phyloP scores from a whole-genome alignment of 2,113 vertebrate genomes.

The Lepidothrix coronata region DNA sequence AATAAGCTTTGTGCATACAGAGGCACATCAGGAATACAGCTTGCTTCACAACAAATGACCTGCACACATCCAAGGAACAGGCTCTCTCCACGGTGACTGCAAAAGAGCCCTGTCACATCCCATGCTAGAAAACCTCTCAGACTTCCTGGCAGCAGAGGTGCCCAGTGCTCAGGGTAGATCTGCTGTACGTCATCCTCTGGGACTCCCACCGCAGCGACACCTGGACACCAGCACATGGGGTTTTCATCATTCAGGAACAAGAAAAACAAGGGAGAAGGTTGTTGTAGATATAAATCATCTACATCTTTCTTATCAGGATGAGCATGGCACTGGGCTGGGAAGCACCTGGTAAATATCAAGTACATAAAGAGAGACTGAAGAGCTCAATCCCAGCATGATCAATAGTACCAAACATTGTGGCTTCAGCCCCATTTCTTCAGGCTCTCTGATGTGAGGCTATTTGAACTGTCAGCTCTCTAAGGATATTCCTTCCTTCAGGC shows the following conservation, averaged over 20 bases:
- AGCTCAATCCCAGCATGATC: neutral
- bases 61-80: neutral
- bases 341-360: neutral
- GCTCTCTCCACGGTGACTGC: accelerated
- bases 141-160: neutral
- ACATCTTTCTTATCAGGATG: neutral
- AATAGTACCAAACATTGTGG: neutral
- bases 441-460: neutral
- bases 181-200: neutral
- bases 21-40: neutral
- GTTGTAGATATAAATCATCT: neutral
- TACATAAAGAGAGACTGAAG: neutral
- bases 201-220: neutral
- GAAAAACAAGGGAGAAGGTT: neutral
- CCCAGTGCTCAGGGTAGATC: neutral
- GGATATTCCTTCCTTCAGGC: neutral
- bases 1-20: neutral
- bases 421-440: neutral
- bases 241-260: neutral
- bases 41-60: neutral
- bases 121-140: neutral
- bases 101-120: neutral
- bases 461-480: neutral
- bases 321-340: neutral
- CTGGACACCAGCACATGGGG: neutral